phyloP scores from a whole-genome alignment of 2,888 invertebrate genomes.

The Macrophya annulata region DNA sequence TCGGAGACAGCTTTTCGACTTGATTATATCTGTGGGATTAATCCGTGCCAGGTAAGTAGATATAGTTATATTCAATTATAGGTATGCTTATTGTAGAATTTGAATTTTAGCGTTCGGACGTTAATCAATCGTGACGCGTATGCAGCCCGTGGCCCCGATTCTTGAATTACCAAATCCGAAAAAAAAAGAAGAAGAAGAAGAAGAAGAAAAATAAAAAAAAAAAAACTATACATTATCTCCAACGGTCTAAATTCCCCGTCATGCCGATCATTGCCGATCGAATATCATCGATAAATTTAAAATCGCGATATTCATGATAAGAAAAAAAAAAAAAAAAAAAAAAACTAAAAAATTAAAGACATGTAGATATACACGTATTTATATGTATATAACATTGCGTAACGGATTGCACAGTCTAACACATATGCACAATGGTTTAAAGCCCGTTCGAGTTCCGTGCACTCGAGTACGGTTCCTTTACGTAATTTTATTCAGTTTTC shows the following conservation, averaged over 20 bases:
- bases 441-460: not conserved
- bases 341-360: too few relatives aligned
- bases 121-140: conserved; percentile 42
- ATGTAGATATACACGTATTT: too few relatives aligned
- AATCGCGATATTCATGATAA: not conserved
- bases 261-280: too few relatives aligned
- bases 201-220: too few relatives aligned
- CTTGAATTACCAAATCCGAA: conserved; percentile 9
- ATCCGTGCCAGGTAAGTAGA: not conserved
- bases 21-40: not conserved
- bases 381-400: not conserved
- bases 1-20: not conserved
- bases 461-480: not conserved
- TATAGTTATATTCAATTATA: too few relatives aligned
- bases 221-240: not conserved
- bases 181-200: too few relatives aligned
- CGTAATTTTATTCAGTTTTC: not conserved
- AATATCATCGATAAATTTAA: not conserved
- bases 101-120: conserved; percentile 43
- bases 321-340: not conserved
- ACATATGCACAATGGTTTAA: not conserved
- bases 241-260: not conserved
- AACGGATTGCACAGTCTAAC: not conserved
- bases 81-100: not conserved
- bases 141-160: conserved; percentile 31